Percentiles rank a stretch among this genome's conserved stretches.
Conservation (phyloP, 2,888 invertebrate genomes). For the Metacarcinus magister region DNA sequence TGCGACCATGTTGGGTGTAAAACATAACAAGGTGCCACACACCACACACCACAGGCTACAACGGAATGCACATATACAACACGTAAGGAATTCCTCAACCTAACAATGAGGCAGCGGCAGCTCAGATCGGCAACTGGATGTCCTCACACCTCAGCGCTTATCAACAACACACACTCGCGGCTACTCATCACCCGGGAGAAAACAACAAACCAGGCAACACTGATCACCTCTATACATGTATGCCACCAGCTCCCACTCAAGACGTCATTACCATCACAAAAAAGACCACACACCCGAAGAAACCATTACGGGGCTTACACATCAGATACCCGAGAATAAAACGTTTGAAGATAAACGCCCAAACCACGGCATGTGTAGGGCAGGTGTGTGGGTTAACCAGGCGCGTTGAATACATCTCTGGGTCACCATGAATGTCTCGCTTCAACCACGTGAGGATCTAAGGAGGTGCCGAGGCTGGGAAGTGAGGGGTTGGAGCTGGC, state of each 20-base stretch:
- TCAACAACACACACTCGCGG: neutral
- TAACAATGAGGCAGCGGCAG: neutral
- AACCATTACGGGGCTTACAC: no score
- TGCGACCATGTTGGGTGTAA: neutral
- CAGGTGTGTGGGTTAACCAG: no score
- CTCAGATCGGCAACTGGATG: neutral
- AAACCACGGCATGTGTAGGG: no score
- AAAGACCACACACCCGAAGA: no score
- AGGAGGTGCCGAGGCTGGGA: neutral
- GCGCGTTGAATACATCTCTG: no score
- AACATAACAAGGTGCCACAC: neutral
- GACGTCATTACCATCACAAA: no score
- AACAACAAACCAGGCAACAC: neutral
- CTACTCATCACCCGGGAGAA: neutral
- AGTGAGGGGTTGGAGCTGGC: neutral
- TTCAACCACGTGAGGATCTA: neutral
- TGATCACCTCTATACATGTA: neutral
- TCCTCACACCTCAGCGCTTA: neutral
- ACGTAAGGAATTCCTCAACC: neutral
- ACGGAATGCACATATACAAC: neutral
- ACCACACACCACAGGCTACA: neutral
- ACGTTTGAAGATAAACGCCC: no score
- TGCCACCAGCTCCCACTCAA: no score
- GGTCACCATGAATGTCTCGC: no score
- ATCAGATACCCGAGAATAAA: no score